Evolutionary conservation across 2,797 vertebrate species (phyloP), one percentile per base, ranked within the genome.

Genomic region (Artibeus lituratus): DNA sequence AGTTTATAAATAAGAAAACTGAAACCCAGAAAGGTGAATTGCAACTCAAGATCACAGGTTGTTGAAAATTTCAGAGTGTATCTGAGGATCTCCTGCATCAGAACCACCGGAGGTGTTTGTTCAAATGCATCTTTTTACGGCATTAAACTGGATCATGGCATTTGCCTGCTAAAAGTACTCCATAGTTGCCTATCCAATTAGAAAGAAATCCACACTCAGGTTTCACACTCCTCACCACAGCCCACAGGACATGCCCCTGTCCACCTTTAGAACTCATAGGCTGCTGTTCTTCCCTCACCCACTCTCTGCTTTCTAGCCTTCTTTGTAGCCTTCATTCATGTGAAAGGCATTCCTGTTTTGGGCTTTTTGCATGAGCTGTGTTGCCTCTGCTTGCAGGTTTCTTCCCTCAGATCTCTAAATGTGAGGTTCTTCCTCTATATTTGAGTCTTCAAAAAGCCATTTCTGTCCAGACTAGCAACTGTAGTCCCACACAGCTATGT

Each of bases 1-100:
- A 83, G 78, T 94, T 87, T 86, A 49, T 69, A 83, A 74, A 69
- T 35, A 95, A 90, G 76, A 87, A 94, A 90, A 87, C 14, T 62
- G 5, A 90, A 94, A 67, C 29, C 15, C 32, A 47, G 44, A 57
- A 77, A 81, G 51, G 32, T 14, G 35, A 74, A 65, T 81, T 29
- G 8, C 53, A 32, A 21, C 26, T 55, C 32, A 87, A 44, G 55
- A 51, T 35, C 24, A 32, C 22, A 74, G 4, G 2, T 47, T 44
- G 73, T 7, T 65, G 37, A 83, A 12, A 53, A 55, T n/a, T 77
- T 90, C 53, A 12, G 51, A 51, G 1, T 74, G 21, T 15, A 3
- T 26, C 24, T 80, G 19, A 77, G 69, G 37, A 53, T 26, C 3
- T 62, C 24, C 16, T 53, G 42, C 65, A 18, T 57, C 42, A 65